A percentile compares a stretch with the other conserved stretches of the same genome.
Conservation (phyloP, 2,888 invertebrate species). For the Carpatolechia fugitivella region DNA sequence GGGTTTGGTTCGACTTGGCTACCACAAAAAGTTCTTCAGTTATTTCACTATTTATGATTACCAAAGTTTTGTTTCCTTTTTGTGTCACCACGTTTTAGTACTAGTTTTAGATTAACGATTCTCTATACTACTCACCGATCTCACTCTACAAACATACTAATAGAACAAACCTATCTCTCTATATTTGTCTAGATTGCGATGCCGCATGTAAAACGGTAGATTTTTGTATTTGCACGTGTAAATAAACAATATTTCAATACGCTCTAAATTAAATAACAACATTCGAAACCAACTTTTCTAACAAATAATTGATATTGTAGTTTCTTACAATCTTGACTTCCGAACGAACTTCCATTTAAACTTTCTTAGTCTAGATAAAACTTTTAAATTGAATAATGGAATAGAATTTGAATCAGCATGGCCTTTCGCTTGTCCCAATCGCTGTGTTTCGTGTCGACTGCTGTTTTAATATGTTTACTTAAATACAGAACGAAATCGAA, state of each 20-base stretch:
- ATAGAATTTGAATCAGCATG: slow-evolving; percentile 36
- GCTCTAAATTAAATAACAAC: neutral
- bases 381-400: slow-evolving; percentile 2
- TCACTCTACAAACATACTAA: slow-evolving; percentile 59
- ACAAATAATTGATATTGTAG: neutral
- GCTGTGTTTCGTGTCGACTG: slow-evolving; percentile 1
- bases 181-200: slow-evolving; percentile 62
- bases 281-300: neutral
- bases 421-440: slow-evolving; percentile 43
- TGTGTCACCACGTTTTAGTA: slow-evolving; percentile 26
- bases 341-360: slow-evolving; percentile 3
- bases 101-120: slow-evolving; percentile 55
- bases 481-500: slow-evolving; percentile 91
- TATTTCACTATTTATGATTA: too few species aligned
- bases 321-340: slow-evolving; percentile 3
- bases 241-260: slow-evolving; percentile 23
- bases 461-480: slow-evolving; percentile 24
- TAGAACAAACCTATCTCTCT: slow-evolving; percentile 37
- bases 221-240: slow-evolving; percentile 65
- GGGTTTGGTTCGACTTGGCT: too few species aligned
- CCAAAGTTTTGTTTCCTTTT: too few species aligned
- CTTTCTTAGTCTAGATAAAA: slow-evolving; percentile 4
- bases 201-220: slow-evolving; percentile 67
- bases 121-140: slow-evolving; percentile 54
- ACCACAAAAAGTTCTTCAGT: too few species aligned